These are phyloP conservation scores for Eucidaris tribuloides DNA, from an alignment of 35 echinoderm and acorn worm genomes.

Conservation along the genomic window DNA sequence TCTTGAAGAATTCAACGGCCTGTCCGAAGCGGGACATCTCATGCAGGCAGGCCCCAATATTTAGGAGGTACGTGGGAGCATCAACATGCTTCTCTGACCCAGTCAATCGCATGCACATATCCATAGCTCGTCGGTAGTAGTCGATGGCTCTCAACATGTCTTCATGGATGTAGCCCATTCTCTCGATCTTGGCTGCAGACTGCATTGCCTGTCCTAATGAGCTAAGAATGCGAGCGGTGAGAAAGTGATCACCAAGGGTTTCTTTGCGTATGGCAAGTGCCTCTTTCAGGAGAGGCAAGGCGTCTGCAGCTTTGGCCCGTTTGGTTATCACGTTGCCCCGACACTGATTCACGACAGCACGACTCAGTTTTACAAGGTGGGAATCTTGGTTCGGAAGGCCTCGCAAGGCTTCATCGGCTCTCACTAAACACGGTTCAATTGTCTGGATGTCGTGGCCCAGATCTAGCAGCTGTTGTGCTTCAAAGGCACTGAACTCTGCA, in stretches of 20 bases:
- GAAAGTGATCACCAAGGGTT: conserved; percentile 49
- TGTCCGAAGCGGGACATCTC: conserved; percentile 66
- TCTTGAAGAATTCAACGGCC: conserved; percentile 70
- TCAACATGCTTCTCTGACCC: conserved; percentile 75
- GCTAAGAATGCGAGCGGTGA: conserved; percentile 44
- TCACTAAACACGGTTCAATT: conserved; percentile 57
- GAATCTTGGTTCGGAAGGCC: conserved; percentile 5
- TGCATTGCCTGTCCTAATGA: conserved; percentile 49
- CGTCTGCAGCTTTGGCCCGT: conserved; percentile 25
- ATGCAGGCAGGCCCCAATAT: conserved; percentile 81
- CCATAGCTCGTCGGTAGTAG: conserved; percentile 57
- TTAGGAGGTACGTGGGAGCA: conserved; percentile 54
- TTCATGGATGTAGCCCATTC: conserved; percentile 42
- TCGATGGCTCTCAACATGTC: conserved; percentile 69
- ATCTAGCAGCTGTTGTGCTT: conserved; percentile 44
- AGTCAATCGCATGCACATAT: conserved; percentile 50
- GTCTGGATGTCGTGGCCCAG: conserved; percentile 48
- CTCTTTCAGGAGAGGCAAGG: conserved; percentile 38
- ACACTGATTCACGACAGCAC: conserved; percentile 60
- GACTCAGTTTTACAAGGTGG: conserved; percentile 48
- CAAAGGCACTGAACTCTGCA: conserved; percentile 49
- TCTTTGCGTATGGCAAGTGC: conserved; percentile 31
- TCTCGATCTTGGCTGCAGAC: conserved; percentile 35
- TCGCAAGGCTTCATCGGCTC: conserved; percentile 46
- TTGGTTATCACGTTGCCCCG: conserved; percentile 15